Base-by-base conservation (phyloP, 2,888 invertebrate species). In the Liopterus haemorrhoidalis region DNA sequence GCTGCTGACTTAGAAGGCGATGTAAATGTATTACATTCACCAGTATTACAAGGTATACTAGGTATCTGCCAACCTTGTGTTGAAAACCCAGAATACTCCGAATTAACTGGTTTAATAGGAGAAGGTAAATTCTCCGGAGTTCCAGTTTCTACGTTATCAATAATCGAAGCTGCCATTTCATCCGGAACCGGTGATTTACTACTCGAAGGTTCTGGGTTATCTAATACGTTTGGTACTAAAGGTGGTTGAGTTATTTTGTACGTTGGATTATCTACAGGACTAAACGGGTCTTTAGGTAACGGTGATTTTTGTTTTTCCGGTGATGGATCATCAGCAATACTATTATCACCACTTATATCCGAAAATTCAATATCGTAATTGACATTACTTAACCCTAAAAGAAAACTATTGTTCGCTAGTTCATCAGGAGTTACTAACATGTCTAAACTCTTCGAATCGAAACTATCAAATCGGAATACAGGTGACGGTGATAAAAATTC, bases 351-450 rank as follows among this genome's bases (percentile, higher is more conserved):
- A 55, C 83, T 84, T 27, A 81, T 68, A 63, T 85, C 85, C 2
- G 84, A 84, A 46, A 84, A 68, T 62, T 85, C 84, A 43, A 85
- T 82, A 54, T 85, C 85, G 52, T 85, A 85, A 61, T 84, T 84
- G 9, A 85, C 77, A 57, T 81, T 80, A 16, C 79, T 77, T 18
- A 85, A 62, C 0, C 80, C 80, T 9, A 79, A 73, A 12, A 46
- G 45, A 1, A 73, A 70, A 22, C 78, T 66, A 46, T 76, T 73
- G 5, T 75, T 73, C 0, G 65, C 55, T 1, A 63, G 70, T 21
- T 81, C 80, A 39, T 82, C 82, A 0, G 79, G 78, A 0, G 79
- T 78, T 55, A 74, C 69, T 42, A 74, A 54, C 43, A 75, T 76
- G 47, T 79, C 79, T 9, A 78, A 64, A 0, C 78, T 78, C 32